phyloP scores from a whole-genome alignment of 2,888 invertebrate genomes.

The Gnatocerus cornutus region DNA sequence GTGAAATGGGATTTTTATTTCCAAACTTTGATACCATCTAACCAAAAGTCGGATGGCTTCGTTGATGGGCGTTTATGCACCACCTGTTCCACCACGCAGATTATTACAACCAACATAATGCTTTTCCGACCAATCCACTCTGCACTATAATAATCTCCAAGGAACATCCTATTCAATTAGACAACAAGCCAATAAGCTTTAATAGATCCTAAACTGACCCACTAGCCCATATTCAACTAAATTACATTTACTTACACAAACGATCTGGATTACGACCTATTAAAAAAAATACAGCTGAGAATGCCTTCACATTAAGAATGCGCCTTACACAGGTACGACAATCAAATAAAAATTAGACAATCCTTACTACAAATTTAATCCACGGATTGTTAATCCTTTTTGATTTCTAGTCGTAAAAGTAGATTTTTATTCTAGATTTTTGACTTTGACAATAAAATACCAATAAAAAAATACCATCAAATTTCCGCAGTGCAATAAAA shows the following conservation, averaged over 20 bases:
- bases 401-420: no score
- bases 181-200: constrained; percentile 28
- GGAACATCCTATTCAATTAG: constrained; percentile 40
- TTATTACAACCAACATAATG: constrained; percentile 38
- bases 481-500: no score
- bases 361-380: no score
- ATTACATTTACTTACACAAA: constrained; percentile 8
- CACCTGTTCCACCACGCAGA: constrained; percentile 57
- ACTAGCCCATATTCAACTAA: constrained; percentile 26
- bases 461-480: no score
- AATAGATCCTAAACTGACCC: constrained; percentile 32
- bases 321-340: no score
- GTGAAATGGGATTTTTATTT: constrained; percentile 57
- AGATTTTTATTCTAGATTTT: no score
- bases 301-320: neutral
- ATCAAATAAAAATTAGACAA: no score
- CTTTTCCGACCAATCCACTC: constrained; percentile 43
- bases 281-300: neutral
- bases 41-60: constrained; percentile 36
- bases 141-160: constrained; percentile 22
- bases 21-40: constrained; percentile 54
- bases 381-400: no score
- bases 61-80: constrained; percentile 54
- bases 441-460: no score
- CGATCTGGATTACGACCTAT: constrained; percentile 1